These are phyloP conservation scores for Diachrysia chrysitis DNA, from an alignment of 2,888 invertebrate species.

Conservation along the genomic window DNA sequence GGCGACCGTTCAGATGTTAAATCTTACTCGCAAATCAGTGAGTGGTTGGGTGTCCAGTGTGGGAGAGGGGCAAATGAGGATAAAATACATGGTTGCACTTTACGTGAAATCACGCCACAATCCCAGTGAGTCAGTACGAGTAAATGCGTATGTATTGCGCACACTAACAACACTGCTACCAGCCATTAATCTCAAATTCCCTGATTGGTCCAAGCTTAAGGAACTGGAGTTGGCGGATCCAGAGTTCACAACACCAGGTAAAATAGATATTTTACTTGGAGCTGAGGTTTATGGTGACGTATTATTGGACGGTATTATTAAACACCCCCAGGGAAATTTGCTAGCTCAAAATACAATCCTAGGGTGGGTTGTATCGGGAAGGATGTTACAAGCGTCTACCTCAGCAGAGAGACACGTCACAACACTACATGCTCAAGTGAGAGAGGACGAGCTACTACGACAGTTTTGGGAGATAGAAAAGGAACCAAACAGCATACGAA, in stretches of 20 bases:
- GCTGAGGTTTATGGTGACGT: constrained; percentile 11
- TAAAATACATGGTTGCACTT: constrained; percentile 20
- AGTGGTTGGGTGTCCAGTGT: too few relatives aligned
- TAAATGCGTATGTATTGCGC: constrained; percentile 17
- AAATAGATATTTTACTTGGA: constrained; percentile 12
- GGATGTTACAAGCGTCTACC: constrained; percentile 9
- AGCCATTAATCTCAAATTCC: not conserved
- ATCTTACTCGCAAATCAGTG: not conserved
- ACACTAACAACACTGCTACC: constrained; percentile 22
- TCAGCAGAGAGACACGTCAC: not conserved
- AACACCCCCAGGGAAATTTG: constrained; percentile 18
- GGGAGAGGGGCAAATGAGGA: not conserved
- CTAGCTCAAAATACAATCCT: constrained; percentile 24
- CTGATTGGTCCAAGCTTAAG: constrained; percentile 3
- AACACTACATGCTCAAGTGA: constrained; percentile 18
- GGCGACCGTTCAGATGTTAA: constrained; percentile 12
- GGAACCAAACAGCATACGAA: constrained; percentile 34
- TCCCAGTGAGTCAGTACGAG: not conserved
- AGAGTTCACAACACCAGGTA: constrained; percentile 5
- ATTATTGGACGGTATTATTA: constrained; percentile 9
- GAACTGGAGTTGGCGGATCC: constrained; percentile 6
- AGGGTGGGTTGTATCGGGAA: constrained; percentile 26
- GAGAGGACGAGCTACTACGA: constrained; percentile 44
- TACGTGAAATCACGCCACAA: constrained; percentile 13
- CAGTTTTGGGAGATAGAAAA: constrained; percentile 51